Conservation (phyloP, 1,140 invertebrate species). For the Druon quercuslanigerum region DNA sequence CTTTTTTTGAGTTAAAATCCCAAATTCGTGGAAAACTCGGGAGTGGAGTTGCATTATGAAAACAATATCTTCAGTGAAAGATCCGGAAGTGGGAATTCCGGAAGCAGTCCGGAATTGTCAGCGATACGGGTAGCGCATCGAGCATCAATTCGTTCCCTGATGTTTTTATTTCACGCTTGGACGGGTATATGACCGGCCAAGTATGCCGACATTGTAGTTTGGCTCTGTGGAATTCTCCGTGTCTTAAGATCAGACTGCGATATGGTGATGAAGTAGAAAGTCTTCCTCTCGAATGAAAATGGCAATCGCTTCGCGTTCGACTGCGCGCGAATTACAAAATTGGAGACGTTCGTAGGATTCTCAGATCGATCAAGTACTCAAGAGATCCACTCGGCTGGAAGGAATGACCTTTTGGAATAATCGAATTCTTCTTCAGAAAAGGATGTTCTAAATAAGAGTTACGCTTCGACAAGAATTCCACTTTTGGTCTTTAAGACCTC, state of each 20-base stretch:
- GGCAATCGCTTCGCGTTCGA: neutral
- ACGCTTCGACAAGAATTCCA: neutral
- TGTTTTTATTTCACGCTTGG: slow-evolving; percentile 22
- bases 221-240: slow-evolving; percentile 8
- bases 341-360: neutral
- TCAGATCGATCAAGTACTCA: neutral
- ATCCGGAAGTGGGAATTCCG: slow-evolving; percentile 16
- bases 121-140: too few relatives aligned
- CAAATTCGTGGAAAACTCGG: neutral
- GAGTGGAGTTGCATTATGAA: slow-evolving; percentile 3
- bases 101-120: slow-evolving; percentile 13
- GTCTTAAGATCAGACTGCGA: neutral
- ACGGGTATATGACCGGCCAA: neutral
- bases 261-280: slow-evolving; percentile 30
- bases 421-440: neutral
- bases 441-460: slow-evolving; percentile 7
- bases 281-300: slow-evolving; percentile 17
- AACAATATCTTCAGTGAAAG: slow-evolving; percentile 17
- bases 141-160: neutral
- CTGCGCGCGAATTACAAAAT: slow-evolving; percentile 22
- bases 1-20: neutral
- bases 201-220: slow-evolving; percentile 16
- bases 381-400: slow-evolving; percentile 1
- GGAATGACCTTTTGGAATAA: slow-evolving; percentile 8
- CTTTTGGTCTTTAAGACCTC: slow-evolving; percentile 2